Evolutionary conservation across 1,140 invertebrate genomes (phyloP), one percentile per base, ranked within the genome.

Genomic region (Nilaparvata lugens): DNA sequence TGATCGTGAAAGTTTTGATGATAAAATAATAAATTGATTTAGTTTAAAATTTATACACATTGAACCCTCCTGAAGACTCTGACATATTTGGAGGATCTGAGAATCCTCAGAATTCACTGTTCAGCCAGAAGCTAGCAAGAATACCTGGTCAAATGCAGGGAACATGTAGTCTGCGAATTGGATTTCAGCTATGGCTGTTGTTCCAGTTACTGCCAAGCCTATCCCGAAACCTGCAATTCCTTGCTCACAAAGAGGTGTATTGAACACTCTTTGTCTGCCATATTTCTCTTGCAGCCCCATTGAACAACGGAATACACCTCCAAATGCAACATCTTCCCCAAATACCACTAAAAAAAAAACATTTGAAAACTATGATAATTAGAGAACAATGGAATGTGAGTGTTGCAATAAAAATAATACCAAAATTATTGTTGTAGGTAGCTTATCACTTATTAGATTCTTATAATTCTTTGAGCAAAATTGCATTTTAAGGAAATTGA

Each of bases 161-260:
- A 92, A 98, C 65, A 99, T 99, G 69, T 99, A 99, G 78, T 99
- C 97, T 6, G 94, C 95, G 81, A 99, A 99, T 76, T 99, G 97
- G 70, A 99, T 98, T 80, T 99, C 97, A 16, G 95, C 96, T 63
- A 99, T 95, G 0, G 95, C 91, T 2, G 93, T 98, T 0, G 88
- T 79, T 11, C 96, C 97, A 1, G 82, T 79, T 5, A 84, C 87
- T 0, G 97, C 96, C 18, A 94, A 74, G 11, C 97, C 97, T 64
- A 99, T 98, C 0, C 89, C 97, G 78, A 99, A 98, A 0, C 95
- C 96, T 6, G 87, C 94, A 66, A 99, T 99, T 9, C 97, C 97
- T 76, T 99, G 97, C 73, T 99, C 97, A 76, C 91, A 96, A 0
- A 99, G 76, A 0, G 97, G 97, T 0, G 95, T 97, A 71, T 99